Percentiles rank a stretch among this genome's conserved stretches.
Conservation (phyloP, 2,797 vertebrate species). For the Urophycis tenuis region DNA sequence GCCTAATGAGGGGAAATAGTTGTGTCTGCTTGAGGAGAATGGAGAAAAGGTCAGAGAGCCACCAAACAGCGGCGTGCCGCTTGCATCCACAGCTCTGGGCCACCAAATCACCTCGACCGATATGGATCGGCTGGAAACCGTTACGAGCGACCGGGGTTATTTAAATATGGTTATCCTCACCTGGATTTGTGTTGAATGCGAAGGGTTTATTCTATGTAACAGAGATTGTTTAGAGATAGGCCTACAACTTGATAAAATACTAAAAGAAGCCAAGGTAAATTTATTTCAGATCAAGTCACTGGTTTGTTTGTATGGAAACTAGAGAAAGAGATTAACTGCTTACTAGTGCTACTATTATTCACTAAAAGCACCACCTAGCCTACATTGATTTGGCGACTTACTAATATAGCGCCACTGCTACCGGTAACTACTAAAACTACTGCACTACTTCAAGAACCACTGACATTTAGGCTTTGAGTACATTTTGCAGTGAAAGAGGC, state of each 20-base stretch:
- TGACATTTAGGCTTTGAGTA: no score
- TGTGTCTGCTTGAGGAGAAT: constrained; percentile 63
- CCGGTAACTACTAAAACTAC: no score
- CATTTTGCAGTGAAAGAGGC: no score
- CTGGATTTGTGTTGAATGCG: not conserved
- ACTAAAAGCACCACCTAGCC: no score
- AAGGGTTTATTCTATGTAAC: not conserved
- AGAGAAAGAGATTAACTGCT: no score
- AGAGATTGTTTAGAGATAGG: not conserved
- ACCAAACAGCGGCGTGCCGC: constrained; percentile 44
- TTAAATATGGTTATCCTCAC: not conserved
- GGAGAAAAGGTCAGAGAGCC: constrained; percentile 70
- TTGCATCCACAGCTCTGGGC: constrained; percentile 31
- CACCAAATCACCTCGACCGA: constrained; percentile 33
- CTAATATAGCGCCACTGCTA: no score
- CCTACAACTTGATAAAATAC: not conserved
- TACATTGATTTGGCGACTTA: no score
- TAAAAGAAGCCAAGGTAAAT: not conserved
- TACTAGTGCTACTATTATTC: no score
- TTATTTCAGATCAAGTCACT: not conserved
- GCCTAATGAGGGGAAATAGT: constrained; percentile 73
- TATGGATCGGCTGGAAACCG: not conserved
- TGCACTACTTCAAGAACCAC: no score
- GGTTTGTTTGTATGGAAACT: no score
- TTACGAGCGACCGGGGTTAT: not conserved